Base-by-base conservation (phyloP, 2,888 invertebrate species). In the Strigamia maritima region DNA sequence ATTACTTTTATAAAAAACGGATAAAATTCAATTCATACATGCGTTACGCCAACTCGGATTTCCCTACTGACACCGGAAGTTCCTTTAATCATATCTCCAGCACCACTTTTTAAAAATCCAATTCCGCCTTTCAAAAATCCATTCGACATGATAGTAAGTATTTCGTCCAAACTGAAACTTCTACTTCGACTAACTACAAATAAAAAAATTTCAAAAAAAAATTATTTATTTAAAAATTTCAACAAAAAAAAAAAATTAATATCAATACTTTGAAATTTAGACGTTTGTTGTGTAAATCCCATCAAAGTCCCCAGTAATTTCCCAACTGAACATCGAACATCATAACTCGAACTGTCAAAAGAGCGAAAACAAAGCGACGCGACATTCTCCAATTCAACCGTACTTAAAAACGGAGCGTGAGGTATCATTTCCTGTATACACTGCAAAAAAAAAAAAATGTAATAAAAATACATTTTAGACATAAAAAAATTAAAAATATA, bases 41-140 rank as follows among this genome's bases (percentile, higher is more conserved):
- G 95, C 4, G 98, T 97, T 0, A 99, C 95, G 80, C 98, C 98
- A 80, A 99, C 97, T 82, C 98, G 90, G 79, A 98, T 94, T 89
- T 99, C 98, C 81, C 97, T 89, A 86, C 96, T 97, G 0, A 98
- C 94, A 10, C 94, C 93, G 0, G 94, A 94, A 82, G 93, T 93
- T 4, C 97, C 96, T 87, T 97, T 97, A 82, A 98, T 97, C 85
- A 97, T 97, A 87, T 98, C 97, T 0, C 93, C 93, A 16, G 93
- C 92, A 24, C 95, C 95, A 79, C 85, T 84, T 87, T 97, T 97
- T 28, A 98, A 88, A 85, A 98, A 97, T 0, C 96, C 94, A 1
- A 93, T 94, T 16, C 98, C 97, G 0, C 98, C 98, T 80, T 96
- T 89, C 4, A 98, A 87, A 87, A 98, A 98, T 12, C 97, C 98